Conservation (phyloP, 2,113 vertebrate species). For the Barnardius zonarius region DNA sequence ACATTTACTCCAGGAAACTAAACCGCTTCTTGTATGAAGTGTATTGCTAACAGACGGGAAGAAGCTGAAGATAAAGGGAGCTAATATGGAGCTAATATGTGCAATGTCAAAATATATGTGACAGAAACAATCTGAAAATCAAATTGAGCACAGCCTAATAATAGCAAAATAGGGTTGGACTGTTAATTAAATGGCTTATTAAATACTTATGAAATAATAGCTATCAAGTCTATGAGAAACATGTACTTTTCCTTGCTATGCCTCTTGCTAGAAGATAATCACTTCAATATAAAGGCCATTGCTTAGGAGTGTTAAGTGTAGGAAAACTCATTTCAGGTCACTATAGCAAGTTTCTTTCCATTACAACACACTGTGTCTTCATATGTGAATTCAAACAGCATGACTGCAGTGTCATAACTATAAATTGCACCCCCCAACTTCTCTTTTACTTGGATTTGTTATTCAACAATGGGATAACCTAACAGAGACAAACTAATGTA, state of each 20-base stretch:
- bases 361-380: not conserved
- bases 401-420: fast-evolving
- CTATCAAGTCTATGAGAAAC: not conserved
- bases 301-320: not conserved
- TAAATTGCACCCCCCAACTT: not conserved
- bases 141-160: not conserved
- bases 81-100: not conserved
- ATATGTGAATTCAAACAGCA: not conserved
- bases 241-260: not conserved
- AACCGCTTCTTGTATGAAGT: not conserved
- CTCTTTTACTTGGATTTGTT: not conserved
- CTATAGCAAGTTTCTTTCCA: not conserved
- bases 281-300: not conserved
- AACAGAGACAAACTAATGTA: not conserved
- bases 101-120: not conserved
- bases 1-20: not conserved
- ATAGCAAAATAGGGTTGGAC: not conserved
- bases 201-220: not conserved
- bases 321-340: not conserved
- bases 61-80: not conserved
- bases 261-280: not conserved
- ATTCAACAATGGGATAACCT: not conserved
- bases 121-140: not conserved
- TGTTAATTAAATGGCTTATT: too few relatives aligned
- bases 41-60: not conserved